Conservation (phyloP, 23 tunicate species). For the Halocynthia roretzi region DNA sequence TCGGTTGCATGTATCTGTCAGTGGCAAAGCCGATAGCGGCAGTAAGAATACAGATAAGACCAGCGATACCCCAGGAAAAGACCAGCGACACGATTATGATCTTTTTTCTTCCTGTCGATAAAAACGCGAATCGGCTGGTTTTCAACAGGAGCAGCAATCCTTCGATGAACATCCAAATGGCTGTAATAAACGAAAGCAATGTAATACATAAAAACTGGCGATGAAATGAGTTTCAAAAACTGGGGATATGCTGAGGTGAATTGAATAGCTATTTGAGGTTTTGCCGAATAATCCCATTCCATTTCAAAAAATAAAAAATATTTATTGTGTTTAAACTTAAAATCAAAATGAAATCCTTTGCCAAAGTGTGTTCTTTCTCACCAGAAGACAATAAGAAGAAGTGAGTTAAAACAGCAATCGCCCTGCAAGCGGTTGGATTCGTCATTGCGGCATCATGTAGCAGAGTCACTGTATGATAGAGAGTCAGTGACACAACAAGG, state of each 20-base stretch:
- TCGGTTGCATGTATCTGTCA: constrained; percentile 2
- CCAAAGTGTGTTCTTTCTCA: not conserved
- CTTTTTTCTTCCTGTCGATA: constrained; percentile 5
- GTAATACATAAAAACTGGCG: not conserved
- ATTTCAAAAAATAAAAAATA: no score
- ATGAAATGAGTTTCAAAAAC: no score
- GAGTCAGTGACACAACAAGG: constrained; percentile 3
- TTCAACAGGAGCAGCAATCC: constrained; percentile 3
- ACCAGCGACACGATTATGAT: constrained; percentile 2
- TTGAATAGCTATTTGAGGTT: no score
- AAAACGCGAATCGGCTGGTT: constrained; percentile 7
- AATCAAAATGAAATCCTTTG: no score
- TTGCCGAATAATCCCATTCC: no score
- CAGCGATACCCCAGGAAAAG: constrained; percentile 14
- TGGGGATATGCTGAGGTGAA: no score
- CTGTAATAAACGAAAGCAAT: not conserved
- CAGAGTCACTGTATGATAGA: constrained; percentile 6
- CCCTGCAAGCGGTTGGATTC: constrained; percentile 6
- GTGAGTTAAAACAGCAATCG: constrained; percentile 13
- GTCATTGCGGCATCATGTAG: not conserved
- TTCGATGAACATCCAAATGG: constrained; percentile 17
- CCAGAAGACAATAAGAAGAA: constrained; percentile 22
- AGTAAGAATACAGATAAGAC: not conserved
- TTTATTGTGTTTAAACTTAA: no score
- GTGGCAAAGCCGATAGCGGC: constrained; percentile 9